phyloP scores from a whole-genome alignment of 2,888 invertebrate genomes.

The Drosophila testacea region DNA sequence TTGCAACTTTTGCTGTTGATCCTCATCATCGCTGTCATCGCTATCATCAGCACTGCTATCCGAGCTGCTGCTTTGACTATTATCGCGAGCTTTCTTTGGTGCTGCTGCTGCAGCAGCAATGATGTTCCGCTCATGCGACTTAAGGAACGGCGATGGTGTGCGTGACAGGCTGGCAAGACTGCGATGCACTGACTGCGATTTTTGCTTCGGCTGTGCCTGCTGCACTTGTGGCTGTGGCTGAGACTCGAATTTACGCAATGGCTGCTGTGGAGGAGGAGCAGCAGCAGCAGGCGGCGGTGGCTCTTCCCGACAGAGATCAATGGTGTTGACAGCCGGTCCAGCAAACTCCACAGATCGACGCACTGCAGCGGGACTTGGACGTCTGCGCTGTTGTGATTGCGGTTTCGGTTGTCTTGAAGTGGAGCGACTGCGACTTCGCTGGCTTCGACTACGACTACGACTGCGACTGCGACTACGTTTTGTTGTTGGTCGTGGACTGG shows the following conservation, averaged over 20 bases:
- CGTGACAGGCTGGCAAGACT: conserved; percentile 90
- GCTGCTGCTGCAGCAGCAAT: conserved; percentile 32
- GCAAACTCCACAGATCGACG: conserved; percentile 80
- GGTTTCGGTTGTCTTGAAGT: conserved; percentile 17
- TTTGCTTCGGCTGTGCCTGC: conserved; percentile 5
- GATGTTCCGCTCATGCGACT: conserved; percentile 84
- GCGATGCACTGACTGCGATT: conserved; percentile 41
- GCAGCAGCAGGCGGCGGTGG: conserved; percentile 14
- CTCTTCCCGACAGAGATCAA: conserved; percentile 80
- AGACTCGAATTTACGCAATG: conserved; percentile 13
- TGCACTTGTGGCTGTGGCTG: conserved; percentile 23
- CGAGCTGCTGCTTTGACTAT: conserved; percentile 73
- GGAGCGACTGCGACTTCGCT: conserved; percentile 53
- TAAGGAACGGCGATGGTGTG: conserved; percentile 94
- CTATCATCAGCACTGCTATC: conserved; percentile 86
- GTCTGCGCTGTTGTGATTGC: conserved; percentile 27
- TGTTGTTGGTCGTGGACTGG: conserved; percentile 38
- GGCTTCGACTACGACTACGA: conserved; percentile 53
- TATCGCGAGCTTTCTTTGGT: conserved; percentile 58
- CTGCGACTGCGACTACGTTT: conserved; percentile 51
- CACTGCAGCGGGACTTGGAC: conserved; percentile 23
- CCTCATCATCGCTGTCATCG: conserved; percentile 85
- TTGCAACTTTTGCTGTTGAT: conserved; percentile 61
- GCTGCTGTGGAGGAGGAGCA: conserved; percentile 10
- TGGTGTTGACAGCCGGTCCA: conserved; percentile 75